Conservation (phyloP, 1,140 invertebrate genomes). For the Fopius arisanus region DNA sequence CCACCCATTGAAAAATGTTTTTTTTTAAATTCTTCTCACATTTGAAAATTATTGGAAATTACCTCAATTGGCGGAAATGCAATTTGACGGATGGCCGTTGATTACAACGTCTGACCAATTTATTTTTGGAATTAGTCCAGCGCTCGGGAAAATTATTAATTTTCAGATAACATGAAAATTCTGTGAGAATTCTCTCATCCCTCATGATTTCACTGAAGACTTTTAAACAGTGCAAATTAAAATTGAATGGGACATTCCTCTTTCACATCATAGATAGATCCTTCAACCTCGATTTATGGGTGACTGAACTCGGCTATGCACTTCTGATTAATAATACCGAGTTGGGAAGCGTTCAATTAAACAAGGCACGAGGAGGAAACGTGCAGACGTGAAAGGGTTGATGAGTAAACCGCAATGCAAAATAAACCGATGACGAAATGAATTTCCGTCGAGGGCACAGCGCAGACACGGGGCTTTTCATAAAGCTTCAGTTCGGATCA, state of each 20-base stretch:
- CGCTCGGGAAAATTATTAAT: too few relatives aligned
- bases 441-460: not conserved
- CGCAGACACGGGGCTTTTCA: not conserved
- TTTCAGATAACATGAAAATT: too few relatives aligned
- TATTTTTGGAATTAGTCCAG: too few relatives aligned
- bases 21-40: too few relatives aligned
- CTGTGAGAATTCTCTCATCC: too few relatives aligned
- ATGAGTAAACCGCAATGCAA: not conserved
- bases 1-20: too few relatives aligned
- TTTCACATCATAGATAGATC: not conserved
- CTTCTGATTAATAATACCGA: not conserved
- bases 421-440: not conserved
- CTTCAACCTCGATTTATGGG: not conserved
- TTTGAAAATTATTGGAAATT: too few relatives aligned
- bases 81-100: too few relatives aligned
- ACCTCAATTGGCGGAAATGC: too few relatives aligned
- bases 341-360: not conserved
- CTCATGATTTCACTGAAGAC: too few relatives aligned
- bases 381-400: not conserved
- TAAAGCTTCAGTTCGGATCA: not conserved
- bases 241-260: not conserved
- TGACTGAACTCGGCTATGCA: not conserved
- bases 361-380: not conserved
- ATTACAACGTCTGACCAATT: too few relatives aligned
- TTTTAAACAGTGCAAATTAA: not conserved